Base-by-base conservation (phyloP, 2,888 invertebrate genomes). In the Trisateles emortualis region DNA sequence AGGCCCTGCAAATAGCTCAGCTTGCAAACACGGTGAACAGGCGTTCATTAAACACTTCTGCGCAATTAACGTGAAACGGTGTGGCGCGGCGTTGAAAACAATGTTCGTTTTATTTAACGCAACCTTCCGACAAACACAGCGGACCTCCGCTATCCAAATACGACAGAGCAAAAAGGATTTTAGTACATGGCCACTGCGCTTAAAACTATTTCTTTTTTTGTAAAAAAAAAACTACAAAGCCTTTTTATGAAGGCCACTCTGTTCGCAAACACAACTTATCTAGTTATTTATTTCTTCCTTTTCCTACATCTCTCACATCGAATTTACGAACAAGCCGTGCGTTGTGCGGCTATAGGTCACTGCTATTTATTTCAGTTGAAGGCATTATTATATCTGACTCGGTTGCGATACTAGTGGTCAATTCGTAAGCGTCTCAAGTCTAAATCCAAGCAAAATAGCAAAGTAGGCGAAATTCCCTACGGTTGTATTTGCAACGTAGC, bases 11-110 rank as follows among this genome's bases (percentile, higher is more conserved):
- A 82, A 79, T 76, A 76, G 75, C 76, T 73, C 67, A 67, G 69
- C 60, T 59, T 68, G 78, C 79, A 84, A 82, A 83, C 76, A 79
- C 58, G 49, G 69, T 54, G 79, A 83, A 83, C 83, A 83, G 82
- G 79, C 81, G 78, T 83, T 86, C 83, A 84, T 86, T 87, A 85
- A 86, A 84, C 83, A 84, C 86, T 86, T 86, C 77, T 82, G 80
- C 76, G 76, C 86, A 85, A 87, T 87, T 85, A 83, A 77, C 77
- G 73, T 72, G 72, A 64, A 78, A 70, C 76, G 67, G 75, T 65
- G 68, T 65, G 73, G 60, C 72, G 68, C 66, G 73, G 60, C 72
- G 78, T 68, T 78, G 74, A 74, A 78, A 82, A 83, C 83, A 86
- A 78, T 80, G 78, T 74, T 68, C 78, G 78, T 78, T 83, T 84